phyloP scores from a whole-genome alignment of 2,113 vertebrate species.

The Oreochromis tanganicae region DNA sequence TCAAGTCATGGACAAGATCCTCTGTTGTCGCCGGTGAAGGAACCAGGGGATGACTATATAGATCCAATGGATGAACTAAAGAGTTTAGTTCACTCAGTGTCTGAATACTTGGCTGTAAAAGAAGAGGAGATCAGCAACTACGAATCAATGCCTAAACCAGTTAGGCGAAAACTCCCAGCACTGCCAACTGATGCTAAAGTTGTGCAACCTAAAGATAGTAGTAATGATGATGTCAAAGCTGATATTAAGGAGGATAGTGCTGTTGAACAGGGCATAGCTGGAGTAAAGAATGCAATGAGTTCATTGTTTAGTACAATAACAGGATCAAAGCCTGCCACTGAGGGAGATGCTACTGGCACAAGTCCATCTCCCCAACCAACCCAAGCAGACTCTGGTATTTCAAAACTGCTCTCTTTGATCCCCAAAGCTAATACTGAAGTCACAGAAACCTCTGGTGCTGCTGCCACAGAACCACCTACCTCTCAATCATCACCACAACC shows the following conservation, averaged over 20 bases:
- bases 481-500: slow-evolving; percentile 29
- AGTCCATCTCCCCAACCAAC: slow-evolving; percentile 8
- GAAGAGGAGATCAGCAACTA: slow-evolving; percentile 92
- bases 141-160: slow-evolving; percentile 72
- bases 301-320: slow-evolving; percentile 82
- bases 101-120: slow-evolving; percentile 90
- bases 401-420: slow-evolving; percentile 69
- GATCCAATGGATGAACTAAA: slow-evolving; percentile 87
- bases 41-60: slow-evolving; percentile 73
- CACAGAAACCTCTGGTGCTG: slow-evolving; percentile 37
- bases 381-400: slow-evolving; percentile 68
- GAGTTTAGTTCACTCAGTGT: slow-evolving; percentile 87
- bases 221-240: background rate
- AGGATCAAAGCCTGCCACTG: slow-evolving; percentile 72
- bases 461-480: background rate
- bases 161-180: slow-evolving; percentile 58
- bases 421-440: slow-evolving; percentile 50
- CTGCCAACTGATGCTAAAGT: slow-evolving; percentile 39
- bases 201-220: background rate
- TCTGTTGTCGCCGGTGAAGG: slow-evolving; percentile 68
- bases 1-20: slow-evolving; percentile 44
- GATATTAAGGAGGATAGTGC: slow-evolving; percentile 52
- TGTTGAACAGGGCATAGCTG: slow-evolving; percentile 68
- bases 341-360: slow-evolving; percentile 25
- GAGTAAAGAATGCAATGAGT: slow-evolving; percentile 82